Base-by-base conservation (phyloP, 1,140 invertebrate species). In the Carcinoscorpius rotundicauda region DNA sequence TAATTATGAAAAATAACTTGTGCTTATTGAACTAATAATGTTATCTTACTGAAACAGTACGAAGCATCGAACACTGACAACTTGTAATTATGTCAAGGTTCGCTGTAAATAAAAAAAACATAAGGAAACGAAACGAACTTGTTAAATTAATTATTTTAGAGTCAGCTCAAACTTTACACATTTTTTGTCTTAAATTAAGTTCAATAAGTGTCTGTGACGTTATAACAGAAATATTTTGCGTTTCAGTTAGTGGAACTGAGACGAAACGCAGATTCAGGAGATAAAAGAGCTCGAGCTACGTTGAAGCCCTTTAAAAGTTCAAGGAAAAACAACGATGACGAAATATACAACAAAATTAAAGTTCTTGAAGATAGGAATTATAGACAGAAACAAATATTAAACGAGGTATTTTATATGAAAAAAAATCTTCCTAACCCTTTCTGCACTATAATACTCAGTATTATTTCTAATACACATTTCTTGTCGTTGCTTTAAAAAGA, bases 231-330 rank as follows among this genome's bases (percentile, higher is more conserved):
- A 29, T 29, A 2, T 29, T 29, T 29, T 29, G 29, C 29, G 11
- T 68, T 78, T 6, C 77, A 93, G 91, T 77, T 93, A 49, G 83
- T 96, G 69, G 92, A 96, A 78, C 80, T 96, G 49, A 85, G 87
- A 70, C 82, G 91, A 67, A 94, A 95, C 80, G 90, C 91, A 3
- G 86, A 87, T 71, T 88, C 89, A 3, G 83, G 83, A 4, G 89
- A 91, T 73, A 88, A 89, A 71, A 78, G 89, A 65, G 75, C 81
- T 11, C 66, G 81, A 50, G 76, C 80, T 48, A 81, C 81, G 5
- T 71, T 82, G n/a, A 78, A 79, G 63, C 79, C 79, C 50, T 74
- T 75, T 51, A 77, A 75, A 56, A 75, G 73, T 49, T 73, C 66
- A 51, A 71, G 70, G 50, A 64, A 72, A 61, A 73, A 75, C 57